A percentile compares a stretch with the other conserved stretches of the same genome.
Evolutionary conservation across 2,797 vertebrate species (phyloP).

Genomic region (Microchirus variegatus): DNA sequence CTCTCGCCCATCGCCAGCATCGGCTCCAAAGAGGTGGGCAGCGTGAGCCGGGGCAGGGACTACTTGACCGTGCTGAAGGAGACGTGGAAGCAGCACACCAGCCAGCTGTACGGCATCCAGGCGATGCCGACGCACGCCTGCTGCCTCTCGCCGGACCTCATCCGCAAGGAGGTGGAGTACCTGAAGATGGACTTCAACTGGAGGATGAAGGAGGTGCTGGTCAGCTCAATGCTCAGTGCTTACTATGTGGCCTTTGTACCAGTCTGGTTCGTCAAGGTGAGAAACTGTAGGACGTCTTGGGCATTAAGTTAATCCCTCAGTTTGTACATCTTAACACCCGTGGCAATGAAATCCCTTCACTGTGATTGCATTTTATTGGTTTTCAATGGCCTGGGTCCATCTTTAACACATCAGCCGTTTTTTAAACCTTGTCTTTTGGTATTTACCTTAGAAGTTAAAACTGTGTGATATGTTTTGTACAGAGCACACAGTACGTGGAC

Average conservation of each 20-base stretch:
- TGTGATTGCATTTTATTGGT: too few species aligned
- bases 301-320: neutral
- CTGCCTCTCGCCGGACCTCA: constrained; percentile 96
- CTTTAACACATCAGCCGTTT: too few species aligned
- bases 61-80: constrained; percentile 94
- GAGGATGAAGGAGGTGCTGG: constrained; percentile 98
- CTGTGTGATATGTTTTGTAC: constrained; percentile 3
- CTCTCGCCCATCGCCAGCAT: constrained; percentile 89
- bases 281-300: constrained; percentile 12
- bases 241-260: constrained; percentile 99
- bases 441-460: too few species aligned
- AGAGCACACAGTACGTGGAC: constrained; percentile 99
- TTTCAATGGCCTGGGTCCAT: too few species aligned
- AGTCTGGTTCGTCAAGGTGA: constrained; percentile 98
- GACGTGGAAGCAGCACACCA: constrained; percentile 96
- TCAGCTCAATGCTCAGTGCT: constrained; percentile 98
- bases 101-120: constrained; percentile 90
- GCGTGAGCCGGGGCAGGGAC: constrained; percentile 83
- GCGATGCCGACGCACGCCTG: constrained; percentile 97
- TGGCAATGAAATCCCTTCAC: neutral
- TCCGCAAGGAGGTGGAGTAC: constrained; percentile 96
- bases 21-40: constrained; percentile 87
- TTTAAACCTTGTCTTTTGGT: too few species aligned
- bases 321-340: neutral
- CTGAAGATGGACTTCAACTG: constrained; percentile 99